Percentiles rank a stretch among this genome's conserved stretches.
Conservation (phyloP, 2,113 vertebrate genomes). For the Thymallus thymallus region DNA sequence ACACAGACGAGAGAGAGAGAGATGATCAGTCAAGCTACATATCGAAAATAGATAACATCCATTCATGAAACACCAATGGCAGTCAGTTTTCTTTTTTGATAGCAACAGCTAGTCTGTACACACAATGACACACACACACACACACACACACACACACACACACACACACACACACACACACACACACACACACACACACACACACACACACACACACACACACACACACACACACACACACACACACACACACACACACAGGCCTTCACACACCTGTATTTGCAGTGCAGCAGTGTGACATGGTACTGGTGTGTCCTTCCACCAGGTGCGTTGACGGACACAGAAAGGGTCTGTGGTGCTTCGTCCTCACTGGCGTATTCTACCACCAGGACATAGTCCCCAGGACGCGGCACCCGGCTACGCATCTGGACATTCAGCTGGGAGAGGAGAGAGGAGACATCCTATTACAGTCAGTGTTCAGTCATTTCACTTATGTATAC, state of each 20-base stretch:
- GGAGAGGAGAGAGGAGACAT: not conserved
- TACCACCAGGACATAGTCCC: conserved; percentile 78
- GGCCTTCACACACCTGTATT: conserved; percentile 38
- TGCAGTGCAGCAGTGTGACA: conserved; percentile 76
- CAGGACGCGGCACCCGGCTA: conserved; percentile 61
- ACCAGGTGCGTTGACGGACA: conserved; percentile 71
- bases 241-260: conserved; percentile 2
- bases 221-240: not conserved
- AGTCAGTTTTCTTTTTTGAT: too few relatives aligned
- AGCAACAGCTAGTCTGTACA: not conserved
- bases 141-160: not conserved
- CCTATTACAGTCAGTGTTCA: too few relatives aligned
- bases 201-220: not conserved
- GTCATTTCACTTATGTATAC: too few relatives aligned
- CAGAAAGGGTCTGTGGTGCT: conserved; percentile 70
- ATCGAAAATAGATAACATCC: too few relatives aligned
- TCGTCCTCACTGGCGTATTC: conserved; percentile 84
- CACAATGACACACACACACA: conserved; percentile 45
- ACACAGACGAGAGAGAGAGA: conserved; percentile 6
- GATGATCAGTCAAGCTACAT: too few relatives aligned
- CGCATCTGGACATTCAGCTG: conserved; percentile 87
- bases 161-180: not conserved
- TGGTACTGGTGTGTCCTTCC: conserved; percentile 59
- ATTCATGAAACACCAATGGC: too few relatives aligned
- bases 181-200: not conserved